Evolutionary conservation across 2,888 invertebrate species (phyloP), one percentile per base, ranked within the genome.

Genomic region (Perizoma affinitatum): DNA sequence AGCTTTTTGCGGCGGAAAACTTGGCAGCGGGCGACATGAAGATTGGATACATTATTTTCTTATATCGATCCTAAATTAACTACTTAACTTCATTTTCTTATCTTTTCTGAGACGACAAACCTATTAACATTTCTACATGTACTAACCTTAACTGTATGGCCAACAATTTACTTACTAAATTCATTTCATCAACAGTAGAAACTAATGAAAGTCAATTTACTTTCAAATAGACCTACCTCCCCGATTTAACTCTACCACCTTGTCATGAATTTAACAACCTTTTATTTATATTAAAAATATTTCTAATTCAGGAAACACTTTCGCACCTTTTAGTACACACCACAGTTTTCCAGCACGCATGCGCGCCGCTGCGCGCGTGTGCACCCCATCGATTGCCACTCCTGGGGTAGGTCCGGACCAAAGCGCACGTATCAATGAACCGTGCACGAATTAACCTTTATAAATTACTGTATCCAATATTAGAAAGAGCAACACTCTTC

Each of bases 341-440:
- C 33, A 45, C 33, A 9, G 33, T 9, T 11, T 45, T 11, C 51
- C 54, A 54, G 46, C 7, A 60, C 83, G 80, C 77, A 78, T 86
- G 89, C 89, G 89, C 84, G 83, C 69, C 68, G 52, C 74, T 74
- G 80, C 82, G 83, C 83, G 83, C 82, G 79, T 75, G 73, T 77
- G 38, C 66, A 58, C 73, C 73, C 76, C 86, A 91, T 91, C 86
- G 88, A 87, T 87, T 77, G 69, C 74, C 85, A 88, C 80, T 86
- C 75, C 83, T 90, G 86, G 80, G 90, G 87, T 87, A 90, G 90
- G 88, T 88, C 87, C 78, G 74, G 84, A 73, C 61, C 40, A 38
- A 45, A 49, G n/a, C 69, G 75, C 88, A 86, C 84, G 87, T 79
- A 67, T 78, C 70, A 79, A 81, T 84, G 81, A 67, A 72, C 52